These are phyloP conservation scores for Mus minutoides DNA, from an alignment of 2,797 vertebrate species.

Conservation along the genomic window DNA sequence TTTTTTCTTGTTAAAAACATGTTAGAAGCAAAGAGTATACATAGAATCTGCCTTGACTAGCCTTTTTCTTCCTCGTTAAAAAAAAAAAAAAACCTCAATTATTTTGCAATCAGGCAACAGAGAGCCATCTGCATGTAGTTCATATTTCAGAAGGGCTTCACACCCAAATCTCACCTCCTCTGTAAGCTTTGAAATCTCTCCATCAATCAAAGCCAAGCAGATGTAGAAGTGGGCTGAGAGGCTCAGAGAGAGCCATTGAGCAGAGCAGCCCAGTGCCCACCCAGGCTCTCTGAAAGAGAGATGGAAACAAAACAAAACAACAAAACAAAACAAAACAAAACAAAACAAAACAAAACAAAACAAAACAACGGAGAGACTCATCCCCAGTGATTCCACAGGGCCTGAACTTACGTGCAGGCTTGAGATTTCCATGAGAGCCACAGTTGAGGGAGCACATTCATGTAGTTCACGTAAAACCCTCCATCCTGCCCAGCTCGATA, in stretches of 20 bases:
- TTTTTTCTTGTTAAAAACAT: slow-evolving; percentile 84
- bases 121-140: not conserved
- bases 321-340: too few species aligned
- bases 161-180: not conserved
- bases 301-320: too few species aligned
- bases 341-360: too few species aligned
- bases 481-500: not conserved
- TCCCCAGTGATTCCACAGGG: not conserved
- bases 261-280: not conserved
- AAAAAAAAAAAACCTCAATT: too few species aligned
- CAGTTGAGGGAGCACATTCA: slow-evolving; percentile 23
- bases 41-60: slow-evolving; percentile 85
- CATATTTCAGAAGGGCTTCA: not conserved
- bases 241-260: not conserved
- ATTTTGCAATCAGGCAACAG: not conserved
- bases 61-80: slow-evolving; percentile 72
- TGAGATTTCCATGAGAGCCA: slow-evolving; percentile 2
- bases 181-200: not conserved
- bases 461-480: not conserved
- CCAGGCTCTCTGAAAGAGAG: not conserved
- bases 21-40: slow-evolving; percentile 86
- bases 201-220: not conserved
- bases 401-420: not conserved
- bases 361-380: not conserved
- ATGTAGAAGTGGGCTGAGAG: not conserved